Base-by-base conservation (phyloP, 1,140 invertebrate genomes). In the Drosophila aff. region DNA sequence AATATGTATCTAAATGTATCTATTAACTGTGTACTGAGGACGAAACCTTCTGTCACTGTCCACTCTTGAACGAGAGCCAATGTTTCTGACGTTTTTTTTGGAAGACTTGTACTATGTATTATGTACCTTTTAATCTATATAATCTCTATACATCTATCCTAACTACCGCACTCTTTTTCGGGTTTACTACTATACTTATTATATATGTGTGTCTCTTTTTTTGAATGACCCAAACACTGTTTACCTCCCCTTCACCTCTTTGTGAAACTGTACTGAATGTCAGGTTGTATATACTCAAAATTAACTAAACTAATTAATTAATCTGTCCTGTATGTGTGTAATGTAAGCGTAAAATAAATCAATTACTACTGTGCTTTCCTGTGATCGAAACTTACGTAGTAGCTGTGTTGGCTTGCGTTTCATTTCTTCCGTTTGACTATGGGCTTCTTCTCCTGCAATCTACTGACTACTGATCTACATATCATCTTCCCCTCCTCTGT, bases 351-450 rank as follows among this genome's bases (percentile, higher is more conserved):
- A 66, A 74, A 89, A 90, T 90, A 89, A 89, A 74, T 73, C 71
- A 89, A 81, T 81, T 82, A 60, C 78, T 82, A 47, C 21, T 79
- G 75, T 79, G 82, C 79, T 85, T 68, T 85, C 79, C 76, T 90
- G 85, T 89, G 85, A 91, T 89, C 78, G 18, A 57, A 89, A 71
- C 67, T 79, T 76, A 68, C 28, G 49, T 87, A 78, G 49, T 87
- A 78, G 50, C 66, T 40, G 43, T 71, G 49, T 73, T 41, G 62
- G 67, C 33, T 64, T 77, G 67, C 47, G 76, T 84, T 77, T 83
- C 36, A 80, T 77, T 76, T 79, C 23, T 26, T 44, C 47, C 43
- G 40, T 64, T 36, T 40, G 3, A 46, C 28, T 63, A 36, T 63
- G 72, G 68, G 72, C 21, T 62, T 38, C 21, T 62, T 38, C 18